Conservation (phyloP, 2,113 vertebrate genomes). For the Gasterosteus aculeatus region DNA sequence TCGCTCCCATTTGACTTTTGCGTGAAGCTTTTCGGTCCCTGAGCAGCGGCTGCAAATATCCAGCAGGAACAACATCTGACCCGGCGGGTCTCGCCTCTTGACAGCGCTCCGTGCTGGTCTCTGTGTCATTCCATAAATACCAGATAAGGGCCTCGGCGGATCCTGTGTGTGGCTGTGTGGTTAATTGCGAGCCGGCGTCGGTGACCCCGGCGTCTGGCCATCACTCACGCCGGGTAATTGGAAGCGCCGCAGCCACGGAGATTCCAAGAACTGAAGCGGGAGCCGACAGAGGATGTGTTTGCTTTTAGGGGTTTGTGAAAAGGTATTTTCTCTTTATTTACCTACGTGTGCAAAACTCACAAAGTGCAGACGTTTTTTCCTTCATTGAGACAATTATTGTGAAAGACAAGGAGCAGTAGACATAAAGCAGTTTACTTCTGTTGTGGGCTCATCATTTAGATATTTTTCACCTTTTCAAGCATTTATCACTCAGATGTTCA, state of each 20-base stretch:
- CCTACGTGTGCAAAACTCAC: neutral
- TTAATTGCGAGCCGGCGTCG: slow-evolving; percentile 74
- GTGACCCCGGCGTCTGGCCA: slow-evolving; percentile 61
- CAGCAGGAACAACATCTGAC: slow-evolving; percentile 54
- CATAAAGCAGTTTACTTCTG: neutral
- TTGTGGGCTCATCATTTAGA: neutral
- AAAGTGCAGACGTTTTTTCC: too few relatives aligned
- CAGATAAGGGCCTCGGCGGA: slow-evolving; percentile 65
- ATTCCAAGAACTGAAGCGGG: slow-evolving; percentile 3
- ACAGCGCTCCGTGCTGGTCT: slow-evolving; percentile 55
- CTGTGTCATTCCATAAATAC: slow-evolving; percentile 74
- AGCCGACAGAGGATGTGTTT: slow-evolving; percentile 17
- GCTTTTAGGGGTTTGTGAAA: neutral
- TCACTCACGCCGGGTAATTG: slow-evolving; percentile 77
- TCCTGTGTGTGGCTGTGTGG: slow-evolving; percentile 67
- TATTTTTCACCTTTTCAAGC: neutral
- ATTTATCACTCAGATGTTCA: neutral
- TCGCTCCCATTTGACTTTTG: slow-evolving; percentile 32
- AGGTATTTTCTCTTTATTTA: neutral
- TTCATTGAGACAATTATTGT: neutral
- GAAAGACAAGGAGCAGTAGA: neutral
- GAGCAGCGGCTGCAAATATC: slow-evolving; percentile 45
- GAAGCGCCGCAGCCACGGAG: slow-evolving; percentile 44
- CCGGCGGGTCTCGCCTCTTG: slow-evolving; percentile 53
- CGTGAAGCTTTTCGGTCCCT: slow-evolving; percentile 13